Evolutionary conservation across 37 sponge, comb jelly and placozoan species (phyloP).

Genomic region (Beroe ovata): DNA sequence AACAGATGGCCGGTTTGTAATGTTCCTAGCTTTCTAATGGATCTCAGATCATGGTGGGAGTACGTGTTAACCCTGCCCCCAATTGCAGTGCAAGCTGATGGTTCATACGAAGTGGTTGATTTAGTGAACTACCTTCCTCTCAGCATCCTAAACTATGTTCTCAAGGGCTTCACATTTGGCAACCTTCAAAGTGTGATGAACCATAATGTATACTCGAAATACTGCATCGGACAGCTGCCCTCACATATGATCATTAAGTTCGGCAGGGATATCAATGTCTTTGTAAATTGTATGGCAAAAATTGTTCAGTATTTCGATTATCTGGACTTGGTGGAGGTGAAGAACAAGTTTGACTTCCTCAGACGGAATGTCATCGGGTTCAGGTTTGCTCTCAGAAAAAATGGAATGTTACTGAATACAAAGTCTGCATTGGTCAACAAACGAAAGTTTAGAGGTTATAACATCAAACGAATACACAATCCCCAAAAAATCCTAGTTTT

Average conservation of each 20-base stretch:
- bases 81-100: neutral
- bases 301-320: neutral
- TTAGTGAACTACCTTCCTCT: neutral
- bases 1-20: neutral
- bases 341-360: conserved; percentile 9
- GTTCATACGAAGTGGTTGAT: conserved; percentile 3
- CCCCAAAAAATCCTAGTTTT: neutral
- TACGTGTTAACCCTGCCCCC: neutral
- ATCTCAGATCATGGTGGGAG: neutral
- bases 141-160: neutral
- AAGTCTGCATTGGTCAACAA: neutral
- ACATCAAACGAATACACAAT: conserved; percentile 1
- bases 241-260: neutral
- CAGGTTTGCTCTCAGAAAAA: neutral
- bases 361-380: neutral
- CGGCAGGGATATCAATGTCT: neutral
- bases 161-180: neutral
- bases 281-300: neutral
- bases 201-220: neutral
- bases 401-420: conserved; percentile 19
- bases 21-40: neutral
- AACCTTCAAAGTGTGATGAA: neutral
- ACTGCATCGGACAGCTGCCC: conserved; percentile 4
- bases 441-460: neutral
- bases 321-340: conserved; percentile 29